Evolutionary conservation across 2,797 vertebrate species (phyloP).

Genomic region (Lindbergichthys nudifrons): DNA sequence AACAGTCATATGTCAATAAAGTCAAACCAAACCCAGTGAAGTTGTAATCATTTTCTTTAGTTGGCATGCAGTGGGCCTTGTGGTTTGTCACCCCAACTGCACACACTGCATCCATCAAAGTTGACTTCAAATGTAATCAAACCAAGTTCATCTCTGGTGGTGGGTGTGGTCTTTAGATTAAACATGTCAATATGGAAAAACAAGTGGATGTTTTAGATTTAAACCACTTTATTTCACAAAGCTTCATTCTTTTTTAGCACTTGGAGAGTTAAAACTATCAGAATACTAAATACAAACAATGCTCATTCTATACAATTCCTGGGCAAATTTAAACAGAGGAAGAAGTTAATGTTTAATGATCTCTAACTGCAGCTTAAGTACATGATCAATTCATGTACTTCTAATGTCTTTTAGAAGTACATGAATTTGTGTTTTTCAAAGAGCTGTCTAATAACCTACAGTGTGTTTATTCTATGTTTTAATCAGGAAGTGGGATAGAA

Average conservation of each 20-base stretch:
- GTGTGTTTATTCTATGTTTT: constrained; percentile 38
- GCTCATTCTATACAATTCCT: not conserved
- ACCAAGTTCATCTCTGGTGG: not conserved
- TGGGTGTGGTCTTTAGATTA: not conserved
- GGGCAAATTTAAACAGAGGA: not conserved
- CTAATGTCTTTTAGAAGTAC: not conserved
- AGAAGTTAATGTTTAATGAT: not conserved
- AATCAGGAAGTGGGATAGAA: not conserved
- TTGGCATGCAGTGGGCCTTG: not conserved
- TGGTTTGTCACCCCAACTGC: not conserved
- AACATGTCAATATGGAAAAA: not conserved
- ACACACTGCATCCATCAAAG: not conserved
- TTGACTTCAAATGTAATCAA: not conserved
- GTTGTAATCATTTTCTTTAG: not conserved
- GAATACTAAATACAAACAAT: not conserved
- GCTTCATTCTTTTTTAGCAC: not conserved
- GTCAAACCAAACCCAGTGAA: not conserved
- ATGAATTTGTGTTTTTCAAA: not conserved
- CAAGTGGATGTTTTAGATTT: not conserved
- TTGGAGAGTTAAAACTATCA: not conserved
- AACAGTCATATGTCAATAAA: not conserved
- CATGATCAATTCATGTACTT: too few species aligned
- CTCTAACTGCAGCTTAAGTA: not conserved
- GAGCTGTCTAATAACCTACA: not conserved
- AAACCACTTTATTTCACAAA: not conserved